phyloP scores from a whole-genome alignment of 2,113 vertebrate genomes.

The Mormyrus lacerda region DNA sequence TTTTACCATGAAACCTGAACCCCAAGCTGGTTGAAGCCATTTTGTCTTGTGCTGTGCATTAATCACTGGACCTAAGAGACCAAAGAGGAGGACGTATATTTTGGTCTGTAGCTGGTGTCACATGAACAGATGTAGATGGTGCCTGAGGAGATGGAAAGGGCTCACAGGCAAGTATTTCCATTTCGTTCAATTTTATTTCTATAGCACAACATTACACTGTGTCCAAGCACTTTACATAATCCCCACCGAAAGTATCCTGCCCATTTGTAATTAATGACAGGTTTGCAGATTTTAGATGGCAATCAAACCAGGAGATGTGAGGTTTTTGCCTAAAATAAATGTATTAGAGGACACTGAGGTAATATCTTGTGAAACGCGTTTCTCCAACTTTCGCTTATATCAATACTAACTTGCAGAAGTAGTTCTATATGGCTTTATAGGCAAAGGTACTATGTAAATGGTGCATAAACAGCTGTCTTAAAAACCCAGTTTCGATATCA shows the following conservation, averaged over 20 bases:
- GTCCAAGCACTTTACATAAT: background rate
- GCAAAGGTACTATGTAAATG: background rate
- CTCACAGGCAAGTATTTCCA: background rate
- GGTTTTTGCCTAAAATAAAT: background rate
- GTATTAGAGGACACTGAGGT: background rate
- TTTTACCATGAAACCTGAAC: background rate
- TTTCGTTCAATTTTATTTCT: background rate
- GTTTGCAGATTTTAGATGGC: background rate
- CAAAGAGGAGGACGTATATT: background rate
- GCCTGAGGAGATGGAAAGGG: background rate
- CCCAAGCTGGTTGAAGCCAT: background rate
- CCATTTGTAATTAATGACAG: background rate
- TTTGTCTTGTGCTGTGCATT: background rate
- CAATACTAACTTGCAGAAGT: background rate
- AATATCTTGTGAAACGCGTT: background rate
- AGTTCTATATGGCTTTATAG: background rate
- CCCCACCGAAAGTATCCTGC: background rate
- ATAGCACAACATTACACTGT: background rate
- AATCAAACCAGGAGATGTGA: background rate
- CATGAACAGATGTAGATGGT: background rate
- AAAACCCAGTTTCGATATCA: background rate
- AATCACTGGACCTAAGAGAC: background rate
- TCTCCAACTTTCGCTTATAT: background rate
- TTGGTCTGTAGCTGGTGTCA: background rate
- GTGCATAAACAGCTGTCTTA: background rate